Conservation (phyloP, 2,888 invertebrate genomes). For the Dione juno region DNA sequence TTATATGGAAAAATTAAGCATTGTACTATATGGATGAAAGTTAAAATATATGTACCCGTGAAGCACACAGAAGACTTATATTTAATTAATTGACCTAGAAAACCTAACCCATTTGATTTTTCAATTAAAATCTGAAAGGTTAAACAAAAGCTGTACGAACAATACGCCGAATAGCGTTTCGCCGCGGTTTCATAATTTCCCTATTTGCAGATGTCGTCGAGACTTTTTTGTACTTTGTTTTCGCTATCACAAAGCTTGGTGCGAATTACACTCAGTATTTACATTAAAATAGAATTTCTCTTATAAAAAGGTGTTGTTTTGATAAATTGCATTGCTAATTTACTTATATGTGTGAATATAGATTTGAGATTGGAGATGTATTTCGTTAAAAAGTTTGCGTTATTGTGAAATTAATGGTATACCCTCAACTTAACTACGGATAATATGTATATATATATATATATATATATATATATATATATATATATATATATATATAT, state of each 20-base stretch:
- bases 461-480: too few species aligned
- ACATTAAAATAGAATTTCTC: slow-evolving; percentile 58
- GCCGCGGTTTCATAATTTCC: slow-evolving; percentile 73
- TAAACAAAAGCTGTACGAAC: slow-evolving; percentile 70
- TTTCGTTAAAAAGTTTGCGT: neutral
- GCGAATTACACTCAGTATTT: slow-evolving; percentile 57
- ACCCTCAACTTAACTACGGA: too few species aligned
- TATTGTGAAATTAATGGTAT: too few species aligned
- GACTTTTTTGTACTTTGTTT: slow-evolving; percentile 58
- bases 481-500: too few species aligned
- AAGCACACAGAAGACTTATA: slow-evolving; percentile 4
- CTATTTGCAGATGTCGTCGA: slow-evolving; percentile 72
- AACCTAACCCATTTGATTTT: slow-evolving; percentile 61
- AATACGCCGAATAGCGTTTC: slow-evolving; percentile 67
- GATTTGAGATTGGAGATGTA: neutral
- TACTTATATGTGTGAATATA: neutral
- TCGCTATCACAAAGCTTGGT: slow-evolving; percentile 56
- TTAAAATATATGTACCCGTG: neutral
- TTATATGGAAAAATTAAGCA: neutral
- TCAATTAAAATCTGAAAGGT: slow-evolving; percentile 69
- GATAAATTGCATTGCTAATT: slow-evolving; percentile 19
- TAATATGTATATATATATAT: too few species aligned
- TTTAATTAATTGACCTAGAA: slow-evolving; percentile 40
- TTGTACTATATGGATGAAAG: too few species aligned
- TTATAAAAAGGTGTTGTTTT: slow-evolving; percentile 35